phyloP scores from a whole-genome alignment of 2,888 invertebrate genomes.

The Campoletis raptor region DNA sequence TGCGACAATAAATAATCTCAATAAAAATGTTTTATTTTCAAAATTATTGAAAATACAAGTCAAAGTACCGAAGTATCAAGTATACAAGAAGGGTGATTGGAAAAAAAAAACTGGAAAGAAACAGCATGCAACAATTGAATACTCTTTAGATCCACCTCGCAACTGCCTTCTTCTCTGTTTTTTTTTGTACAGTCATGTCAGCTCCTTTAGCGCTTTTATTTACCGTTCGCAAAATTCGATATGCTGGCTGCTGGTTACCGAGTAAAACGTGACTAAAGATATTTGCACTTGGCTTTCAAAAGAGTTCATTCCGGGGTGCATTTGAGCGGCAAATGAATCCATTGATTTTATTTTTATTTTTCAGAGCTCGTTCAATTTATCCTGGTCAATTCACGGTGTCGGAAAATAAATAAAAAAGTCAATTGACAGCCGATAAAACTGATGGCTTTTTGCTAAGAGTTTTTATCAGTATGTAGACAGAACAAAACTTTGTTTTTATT shows the following conservation, averaged over 20 bases:
- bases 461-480: neutral
- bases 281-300: slow-evolving; percentile 67
- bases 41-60: neutral
- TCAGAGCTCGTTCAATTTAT: neutral
- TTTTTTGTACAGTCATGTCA: slow-evolving; percentile 8
- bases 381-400: neutral
- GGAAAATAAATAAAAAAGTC: neutral
- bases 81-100: slow-evolving; percentile 48
- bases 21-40: neutral
- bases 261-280: slow-evolving; percentile 74
- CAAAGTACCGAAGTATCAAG: slow-evolving; percentile 40
- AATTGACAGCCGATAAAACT: slow-evolving; percentile 1
- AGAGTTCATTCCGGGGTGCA: slow-evolving; percentile 45
- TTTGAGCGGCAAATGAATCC: neutral
- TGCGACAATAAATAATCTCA: neutral
- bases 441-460: neutral
- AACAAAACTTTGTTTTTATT: too few relatives aligned
- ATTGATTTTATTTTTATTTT: slow-evolving; percentile 8
- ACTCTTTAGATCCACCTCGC: slow-evolving; percentile 13
- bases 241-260: slow-evolving; percentile 72
- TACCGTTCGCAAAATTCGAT: slow-evolving; percentile 74
- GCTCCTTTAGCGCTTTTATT: slow-evolving; percentile 30
- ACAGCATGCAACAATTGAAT: slow-evolving; percentile 33
- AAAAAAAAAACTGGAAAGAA: slow-evolving; percentile 3
- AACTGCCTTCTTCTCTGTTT: slow-evolving; percentile 1